Evolutionary conservation across 2,113 vertebrate genomes (phyloP).

Genomic region (Zeus faber): DNA sequence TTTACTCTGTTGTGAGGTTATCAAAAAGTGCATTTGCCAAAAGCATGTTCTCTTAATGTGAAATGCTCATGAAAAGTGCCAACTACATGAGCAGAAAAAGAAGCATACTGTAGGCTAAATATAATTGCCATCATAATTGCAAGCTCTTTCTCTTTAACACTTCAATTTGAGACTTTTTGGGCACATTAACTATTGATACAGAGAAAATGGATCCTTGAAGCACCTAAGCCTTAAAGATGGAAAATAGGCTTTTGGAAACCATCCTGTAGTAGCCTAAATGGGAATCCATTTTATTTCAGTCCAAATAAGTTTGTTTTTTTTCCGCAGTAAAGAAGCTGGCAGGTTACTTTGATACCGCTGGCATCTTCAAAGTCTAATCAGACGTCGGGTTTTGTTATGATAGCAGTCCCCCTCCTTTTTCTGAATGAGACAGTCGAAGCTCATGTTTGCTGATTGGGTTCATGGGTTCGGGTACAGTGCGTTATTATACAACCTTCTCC

Average conservation of each 20-base stretch:
- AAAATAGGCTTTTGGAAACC: constrained; percentile 18
- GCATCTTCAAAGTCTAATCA: background rate
- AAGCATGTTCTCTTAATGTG: constrained; percentile 10
- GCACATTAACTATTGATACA: constrained; percentile 50
- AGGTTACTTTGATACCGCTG: background rate
- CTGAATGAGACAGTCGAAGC: no score
- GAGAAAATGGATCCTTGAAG: constrained; percentile 31
- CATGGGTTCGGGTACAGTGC: no score
- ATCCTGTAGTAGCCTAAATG: constrained; percentile 14
- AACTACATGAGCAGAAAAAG: constrained; percentile 31
- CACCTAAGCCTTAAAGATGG: constrained; percentile 41
- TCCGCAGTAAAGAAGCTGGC: background rate
- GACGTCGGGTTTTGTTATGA: no score
- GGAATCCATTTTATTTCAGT: background rate
- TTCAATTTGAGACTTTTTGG: constrained; percentile 39
- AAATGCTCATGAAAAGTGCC: constrained; percentile 18
- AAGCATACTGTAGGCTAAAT: constrained; percentile 43
- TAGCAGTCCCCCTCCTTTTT: no score
- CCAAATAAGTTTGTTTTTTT: background rate
- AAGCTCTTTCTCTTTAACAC: constrained; percentile 48
- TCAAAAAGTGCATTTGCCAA: constrained; percentile 19
- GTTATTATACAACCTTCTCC: no score
- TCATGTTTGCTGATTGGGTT: no score
- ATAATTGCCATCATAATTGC: constrained; percentile 49
- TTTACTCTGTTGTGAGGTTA: no score